Percentiles rank a stretch among this genome's conserved stretches.
Conservation (phyloP, 2,113 vertebrate genomes). For the Hydrochoerus hydrochaeris region DNA sequence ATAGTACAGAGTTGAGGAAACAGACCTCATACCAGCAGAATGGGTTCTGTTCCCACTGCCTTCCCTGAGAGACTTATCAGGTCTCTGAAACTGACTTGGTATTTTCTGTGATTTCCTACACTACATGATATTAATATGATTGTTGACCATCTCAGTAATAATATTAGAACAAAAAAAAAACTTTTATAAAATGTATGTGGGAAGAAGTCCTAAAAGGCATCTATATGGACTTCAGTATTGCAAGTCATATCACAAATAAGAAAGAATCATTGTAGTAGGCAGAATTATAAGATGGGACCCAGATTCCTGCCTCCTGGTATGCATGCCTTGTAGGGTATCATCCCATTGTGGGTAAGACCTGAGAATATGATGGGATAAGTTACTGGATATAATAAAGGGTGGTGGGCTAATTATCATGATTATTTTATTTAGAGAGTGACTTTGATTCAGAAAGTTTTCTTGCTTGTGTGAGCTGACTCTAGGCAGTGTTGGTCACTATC, state of each 20-base stretch:
- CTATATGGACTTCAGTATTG: background rate
- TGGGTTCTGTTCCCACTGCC: background rate
- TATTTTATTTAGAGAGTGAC: background rate
- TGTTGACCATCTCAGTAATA: background rate
- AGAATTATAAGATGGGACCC: background rate
- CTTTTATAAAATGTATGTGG: background rate
- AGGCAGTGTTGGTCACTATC: background rate
- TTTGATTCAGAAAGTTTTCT: background rate
- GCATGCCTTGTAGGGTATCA: background rate
- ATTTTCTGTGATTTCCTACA: background rate
- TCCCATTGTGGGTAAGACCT: background rate
- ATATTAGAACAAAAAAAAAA: background rate
- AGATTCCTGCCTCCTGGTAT: background rate
- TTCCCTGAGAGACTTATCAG: background rate
- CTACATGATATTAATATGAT: background rate
- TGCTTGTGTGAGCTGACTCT: background rate
- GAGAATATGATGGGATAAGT: background rate
- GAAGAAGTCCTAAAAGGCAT: background rate
- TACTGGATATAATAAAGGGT: background rate
- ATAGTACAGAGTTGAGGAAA: background rate
- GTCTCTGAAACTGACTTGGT: background rate
- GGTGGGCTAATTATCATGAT: background rate
- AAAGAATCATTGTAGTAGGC: background rate
- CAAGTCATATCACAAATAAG: background rate
- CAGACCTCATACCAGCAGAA: background rate